Evolutionary conservation across 2,888 invertebrate genomes (phyloP).

Genomic region (Drosophila algonquin): DNA sequence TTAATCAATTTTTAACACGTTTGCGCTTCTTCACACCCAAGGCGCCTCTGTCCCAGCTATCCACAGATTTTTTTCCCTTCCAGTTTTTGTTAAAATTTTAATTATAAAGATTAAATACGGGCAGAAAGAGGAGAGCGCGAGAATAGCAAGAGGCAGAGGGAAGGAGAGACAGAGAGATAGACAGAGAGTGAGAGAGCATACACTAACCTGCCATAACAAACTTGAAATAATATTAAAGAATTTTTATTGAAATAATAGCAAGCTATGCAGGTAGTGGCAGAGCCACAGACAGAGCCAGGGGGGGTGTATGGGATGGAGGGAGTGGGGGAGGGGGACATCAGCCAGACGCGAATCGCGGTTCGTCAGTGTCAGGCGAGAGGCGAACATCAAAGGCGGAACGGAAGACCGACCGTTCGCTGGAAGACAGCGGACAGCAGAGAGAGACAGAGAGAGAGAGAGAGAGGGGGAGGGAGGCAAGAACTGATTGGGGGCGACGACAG

Average conservation of each 20-base stretch:
- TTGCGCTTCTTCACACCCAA: conserved; percentile 56
- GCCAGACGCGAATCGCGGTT: conserved; percentile 43
- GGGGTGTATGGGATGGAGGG: conserved; percentile 31
- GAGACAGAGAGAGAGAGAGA: conserved; percentile 25
- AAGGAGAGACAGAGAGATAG: not conserved
- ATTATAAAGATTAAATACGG: conserved; percentile 74
- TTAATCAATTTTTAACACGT: conserved; percentile 78
- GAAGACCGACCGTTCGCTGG: conserved; percentile 6
- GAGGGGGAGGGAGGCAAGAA: conserved; percentile 9
- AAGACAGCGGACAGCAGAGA: conserved; percentile 10
- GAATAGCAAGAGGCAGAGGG: not conserved
- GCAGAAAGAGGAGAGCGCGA: conserved; percentile 30
- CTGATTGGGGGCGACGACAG: conserved; percentile 68
- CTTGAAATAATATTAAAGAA: conserved; percentile 77
- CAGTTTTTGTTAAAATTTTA: conserved; percentile 67
- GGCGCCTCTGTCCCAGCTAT: conserved; percentile 42
- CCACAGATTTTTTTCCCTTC: conserved; percentile 10
- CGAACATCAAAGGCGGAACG: conserved; percentile 71
- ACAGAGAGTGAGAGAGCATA: conserved; percentile 28
- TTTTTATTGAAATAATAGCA: conserved; percentile 77
- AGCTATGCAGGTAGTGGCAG: conserved; percentile 49
- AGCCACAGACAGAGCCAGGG: not conserved
- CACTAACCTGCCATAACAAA: conserved; percentile 74
- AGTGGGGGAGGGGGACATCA: conserved; percentile 34
- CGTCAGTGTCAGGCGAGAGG: conserved; percentile 58